phyloP scores from a whole-genome alignment of 1,140 invertebrate species.

The Littorina saxatilis region DNA sequence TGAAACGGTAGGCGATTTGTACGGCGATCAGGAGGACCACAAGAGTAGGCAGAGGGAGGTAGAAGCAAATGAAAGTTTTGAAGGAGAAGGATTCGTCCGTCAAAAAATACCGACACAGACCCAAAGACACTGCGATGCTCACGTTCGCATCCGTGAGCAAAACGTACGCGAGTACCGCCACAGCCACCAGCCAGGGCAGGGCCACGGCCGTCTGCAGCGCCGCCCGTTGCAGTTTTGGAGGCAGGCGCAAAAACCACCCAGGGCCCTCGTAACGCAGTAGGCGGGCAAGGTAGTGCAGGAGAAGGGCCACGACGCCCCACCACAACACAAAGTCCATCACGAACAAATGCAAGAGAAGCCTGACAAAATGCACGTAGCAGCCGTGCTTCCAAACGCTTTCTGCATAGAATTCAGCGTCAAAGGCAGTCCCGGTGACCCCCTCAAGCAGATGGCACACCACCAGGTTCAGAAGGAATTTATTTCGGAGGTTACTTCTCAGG shows the following conservation, averaged over 20 bases:
- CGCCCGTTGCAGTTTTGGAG: not conserved
- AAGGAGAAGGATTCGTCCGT: too few species aligned
- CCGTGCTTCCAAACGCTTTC: not conserved
- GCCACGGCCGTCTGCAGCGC: not conserved
- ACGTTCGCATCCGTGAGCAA: not conserved
- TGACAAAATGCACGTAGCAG: constrained; percentile 10
- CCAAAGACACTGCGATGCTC: not conserved
- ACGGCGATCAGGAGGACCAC: not conserved
- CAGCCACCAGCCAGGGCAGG: not conserved
- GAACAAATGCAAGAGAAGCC: not conserved
- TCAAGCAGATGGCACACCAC: not conserved
- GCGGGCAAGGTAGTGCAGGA: constrained; percentile 63
- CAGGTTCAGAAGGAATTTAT: constrained; percentile 21
- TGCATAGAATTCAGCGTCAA: not conserved
- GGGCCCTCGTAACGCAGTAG: constrained; percentile 57
- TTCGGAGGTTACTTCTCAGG: not conserved
- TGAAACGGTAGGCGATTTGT: not conserved
- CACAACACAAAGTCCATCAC: not conserved
- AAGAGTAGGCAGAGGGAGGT: not conserved
- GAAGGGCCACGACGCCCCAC: constrained; percentile 44
- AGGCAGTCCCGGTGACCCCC: constrained; percentile 3
- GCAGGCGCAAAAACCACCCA: not conserved
- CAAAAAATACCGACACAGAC: too few species aligned
- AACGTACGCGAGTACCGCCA: not conserved
- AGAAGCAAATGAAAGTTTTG: too few species aligned